Percentiles rank a stretch among this genome's conserved stretches.
Conservation (phyloP, 1,140 invertebrate species). For the Listronotus bonariensis region DNA sequence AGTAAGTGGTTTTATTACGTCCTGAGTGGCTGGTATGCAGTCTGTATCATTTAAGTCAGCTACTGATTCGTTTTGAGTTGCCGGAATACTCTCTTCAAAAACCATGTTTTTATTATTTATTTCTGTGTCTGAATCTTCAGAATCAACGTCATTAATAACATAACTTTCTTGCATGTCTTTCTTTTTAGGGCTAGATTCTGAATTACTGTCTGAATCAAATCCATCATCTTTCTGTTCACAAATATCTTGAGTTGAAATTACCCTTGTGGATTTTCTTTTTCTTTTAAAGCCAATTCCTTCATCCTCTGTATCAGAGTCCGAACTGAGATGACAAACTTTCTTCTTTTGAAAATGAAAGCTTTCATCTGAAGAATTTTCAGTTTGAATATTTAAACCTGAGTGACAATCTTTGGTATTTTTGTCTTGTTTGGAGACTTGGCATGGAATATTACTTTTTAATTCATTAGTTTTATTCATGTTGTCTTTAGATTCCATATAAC, state of each 20-base stretch:
- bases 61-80: conserved; percentile 16
- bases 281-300: conserved; percentile 9
- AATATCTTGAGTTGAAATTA: conserved; percentile 22
- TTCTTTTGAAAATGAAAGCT: conserved; percentile 14
- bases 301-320: conserved; percentile 10
- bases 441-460: not conserved
- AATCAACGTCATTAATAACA: conserved; percentile 2
- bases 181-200: not conserved
- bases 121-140: conserved; percentile 27
- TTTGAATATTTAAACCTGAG: not conserved
- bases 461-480: not conserved
- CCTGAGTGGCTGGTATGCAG: conserved; percentile 39
- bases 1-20: conserved; percentile 17
- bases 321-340: not conserved
- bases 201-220: not conserved
- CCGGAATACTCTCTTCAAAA: conserved; percentile 20
- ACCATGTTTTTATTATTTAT: conserved; percentile 8
- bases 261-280: conserved; percentile 17
- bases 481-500: not conserved
- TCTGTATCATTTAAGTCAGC: conserved; percentile 36
- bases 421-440: not conserved
- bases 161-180: not conserved
- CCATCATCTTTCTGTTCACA: conserved; percentile 2
- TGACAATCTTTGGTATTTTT: conserved; percentile 2
- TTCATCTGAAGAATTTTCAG: conserved; percentile 7